A percentile compares a stretch with the other conserved stretches of the same genome.
phyloP scores from a whole-genome alignment of 2,113 vertebrate genomes.

The Lampris megalopsis region DNA sequence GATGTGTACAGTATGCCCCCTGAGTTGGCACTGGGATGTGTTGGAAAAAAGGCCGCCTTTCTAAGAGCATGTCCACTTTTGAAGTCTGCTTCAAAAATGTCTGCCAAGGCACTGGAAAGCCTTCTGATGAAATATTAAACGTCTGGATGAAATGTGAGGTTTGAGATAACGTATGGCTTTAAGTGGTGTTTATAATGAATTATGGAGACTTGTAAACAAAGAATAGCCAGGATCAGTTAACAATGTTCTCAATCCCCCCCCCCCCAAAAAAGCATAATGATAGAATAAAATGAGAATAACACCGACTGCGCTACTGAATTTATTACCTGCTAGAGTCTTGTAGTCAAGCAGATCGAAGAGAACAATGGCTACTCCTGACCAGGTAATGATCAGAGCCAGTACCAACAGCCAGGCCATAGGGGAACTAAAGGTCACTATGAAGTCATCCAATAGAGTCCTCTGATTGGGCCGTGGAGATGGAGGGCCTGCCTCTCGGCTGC shows the following conservation, averaged over 20 bases:
- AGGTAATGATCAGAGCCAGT: slow-evolving; percentile 72
- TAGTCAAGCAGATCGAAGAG: slow-evolving; percentile 75
- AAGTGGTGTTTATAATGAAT: slow-evolving; percentile 8
- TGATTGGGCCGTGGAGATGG: slow-evolving; percentile 37
- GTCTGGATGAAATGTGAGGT: slow-evolving; percentile 37
- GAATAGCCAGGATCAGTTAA: slow-evolving; percentile 9
- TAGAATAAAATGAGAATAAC: not conserved
- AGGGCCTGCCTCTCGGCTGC: slow-evolving; percentile 12
- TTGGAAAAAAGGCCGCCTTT: slow-evolving; percentile 45
- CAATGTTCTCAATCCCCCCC: too few species aligned
- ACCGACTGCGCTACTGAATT: too few species aligned
- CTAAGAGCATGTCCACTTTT: slow-evolving; percentile 57
- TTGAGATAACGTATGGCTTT: slow-evolving; percentile 2
- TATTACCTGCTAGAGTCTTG: slow-evolving; percentile 70
- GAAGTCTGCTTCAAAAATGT: slow-evolving; percentile 72
- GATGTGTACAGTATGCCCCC: not conserved
- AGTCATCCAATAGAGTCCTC: slow-evolving; percentile 66
- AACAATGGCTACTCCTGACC: slow-evolving; percentile 73
- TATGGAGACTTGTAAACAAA: slow-evolving; percentile 2
- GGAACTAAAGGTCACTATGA: slow-evolving; percentile 71
- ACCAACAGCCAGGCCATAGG: slow-evolving; percentile 79
- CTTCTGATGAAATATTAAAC: slow-evolving; percentile 37
- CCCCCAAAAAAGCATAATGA: not conserved
- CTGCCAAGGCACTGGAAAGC: slow-evolving; percentile 9
- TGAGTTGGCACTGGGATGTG: slow-evolving; percentile 2